phyloP scores from a whole-genome alignment of 1,140 invertebrate genomes.

The Hycleus phaleratus region DNA sequence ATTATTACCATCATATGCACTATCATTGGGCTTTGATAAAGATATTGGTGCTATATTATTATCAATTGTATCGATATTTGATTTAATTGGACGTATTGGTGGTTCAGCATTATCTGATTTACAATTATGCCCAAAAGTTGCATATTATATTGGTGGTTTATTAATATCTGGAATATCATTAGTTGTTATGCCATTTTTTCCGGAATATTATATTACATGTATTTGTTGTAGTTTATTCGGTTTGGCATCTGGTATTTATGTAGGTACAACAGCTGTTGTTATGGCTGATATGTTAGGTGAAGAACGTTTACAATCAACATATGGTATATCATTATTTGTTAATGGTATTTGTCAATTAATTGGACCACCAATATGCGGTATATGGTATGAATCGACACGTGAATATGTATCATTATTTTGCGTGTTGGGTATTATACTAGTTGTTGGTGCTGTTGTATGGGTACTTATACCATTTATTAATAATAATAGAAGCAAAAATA shows the following conservation, averaged over 20 bases:
- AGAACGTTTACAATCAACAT: slow-evolving; percentile 73
- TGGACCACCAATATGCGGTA: slow-evolving; percentile 70
- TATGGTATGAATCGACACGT: slow-evolving; percentile 54
- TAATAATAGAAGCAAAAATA: slow-evolving; percentile 23
- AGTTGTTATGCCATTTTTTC: slow-evolving; percentile 57
- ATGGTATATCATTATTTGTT: slow-evolving; percentile 75
- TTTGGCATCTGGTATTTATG: slow-evolving; percentile 74
- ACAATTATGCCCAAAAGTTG: slow-evolving; percentile 63
- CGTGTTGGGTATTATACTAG: slow-evolving; percentile 61
- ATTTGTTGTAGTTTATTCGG: slow-evolving; percentile 69
- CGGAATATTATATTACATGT: slow-evolving; percentile 50
- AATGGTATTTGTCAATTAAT: slow-evolving; percentile 72
- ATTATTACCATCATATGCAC: slow-evolving; percentile 65
- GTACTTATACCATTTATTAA: slow-evolving; percentile 62
- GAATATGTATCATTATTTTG: slow-evolving; percentile 64
- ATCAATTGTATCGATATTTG: slow-evolving; percentile 69
- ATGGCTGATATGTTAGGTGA: slow-evolving; percentile 79
- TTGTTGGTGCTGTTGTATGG: slow-evolving; percentile 67
- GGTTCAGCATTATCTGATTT: slow-evolving; percentile 73
- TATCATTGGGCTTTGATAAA: slow-evolving; percentile 60
- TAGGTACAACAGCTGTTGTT: slow-evolving; percentile 74
- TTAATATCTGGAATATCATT: slow-evolving; percentile 67
- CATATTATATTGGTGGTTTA: slow-evolving; percentile 71
- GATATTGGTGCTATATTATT: slow-evolving; percentile 58
- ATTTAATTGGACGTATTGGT: slow-evolving; percentile 72